Evolutionary conservation across 2,888 invertebrate genomes (phyloP).

Genomic region (Panorpa germanica): DNA sequence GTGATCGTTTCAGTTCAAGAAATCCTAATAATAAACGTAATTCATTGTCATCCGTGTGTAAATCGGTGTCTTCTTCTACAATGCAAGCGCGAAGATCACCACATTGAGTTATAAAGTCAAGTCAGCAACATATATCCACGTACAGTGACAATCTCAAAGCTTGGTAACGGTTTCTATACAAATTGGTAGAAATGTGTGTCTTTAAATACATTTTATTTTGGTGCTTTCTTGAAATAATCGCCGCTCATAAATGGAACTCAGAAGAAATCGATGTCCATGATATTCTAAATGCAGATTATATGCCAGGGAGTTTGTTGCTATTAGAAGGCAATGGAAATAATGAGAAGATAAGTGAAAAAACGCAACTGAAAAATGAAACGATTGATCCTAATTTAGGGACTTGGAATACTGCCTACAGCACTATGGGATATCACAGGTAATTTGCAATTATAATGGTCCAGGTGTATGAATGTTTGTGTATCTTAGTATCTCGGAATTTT

Average conservation of each 20-base stretch:
- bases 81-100: too few species aligned
- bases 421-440: conserved; percentile 52
- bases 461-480: background rate
- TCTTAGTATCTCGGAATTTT: background rate
- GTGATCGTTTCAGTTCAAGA: too few species aligned
- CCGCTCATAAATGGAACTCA: too few species aligned
- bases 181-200: conserved; percentile 2
- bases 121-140: too few species aligned
- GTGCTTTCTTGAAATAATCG: too few species aligned
- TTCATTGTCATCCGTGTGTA: too few species aligned
- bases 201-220: too few species aligned
- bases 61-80: too few species aligned
- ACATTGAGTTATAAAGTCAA: too few species aligned
- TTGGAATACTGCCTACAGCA: conserved; percentile 38
- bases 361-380: conserved; percentile 10
- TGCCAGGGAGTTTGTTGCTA: conserved; percentile 44
- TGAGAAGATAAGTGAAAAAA: conserved; percentile 14
- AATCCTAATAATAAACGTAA: too few species aligned
- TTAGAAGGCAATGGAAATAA: conserved; percentile 20
- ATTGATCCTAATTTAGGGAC: conserved; percentile 32
- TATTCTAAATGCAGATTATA: conserved; percentile 45
- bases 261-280: conserved; percentile 35
- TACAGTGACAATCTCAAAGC: too few species aligned
- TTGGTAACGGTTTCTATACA: too few species aligned
- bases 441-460: conserved; percentile 2